Evolutionary conservation across 2,888 invertebrate species (phyloP), one percentile per base, ranked within the genome.

Genomic region (Chaetogeoica ovagalla): DNA sequence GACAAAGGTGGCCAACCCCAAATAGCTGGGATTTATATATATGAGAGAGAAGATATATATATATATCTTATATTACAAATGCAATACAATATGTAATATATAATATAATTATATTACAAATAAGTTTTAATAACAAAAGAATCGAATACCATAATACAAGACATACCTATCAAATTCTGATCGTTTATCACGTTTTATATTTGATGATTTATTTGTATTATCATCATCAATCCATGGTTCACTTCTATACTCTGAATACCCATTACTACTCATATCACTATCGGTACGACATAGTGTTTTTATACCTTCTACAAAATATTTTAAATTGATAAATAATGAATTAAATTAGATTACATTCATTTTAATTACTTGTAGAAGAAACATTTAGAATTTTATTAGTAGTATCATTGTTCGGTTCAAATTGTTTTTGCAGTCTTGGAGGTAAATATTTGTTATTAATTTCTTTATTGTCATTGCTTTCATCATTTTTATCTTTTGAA

Each of bases 211-310:
- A 63, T 71, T 79, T 39, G 70, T 55, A 63, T 79, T 63, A 70
- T 79, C 77, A 70, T 79, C 77, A 37, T 79, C 77, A 63, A 79
- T 23, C 77, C 77, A 79, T 6, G 77, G 70, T 62, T 79, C 77
- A 71, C 77, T 79, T 79, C 77, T 69, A 23, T 79, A 79, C 39
- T 79, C 77, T 5, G 70, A 79, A 71, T 79, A 79, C 55, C 77
- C 77, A 71, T 70, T 79, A 69, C 76, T 77, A 70, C 77, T 79
- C 77, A 79, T 79, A 62, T 79, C 77, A 71, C 77, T 79, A 8
- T 79, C 77, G 23, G 77, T 70, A 39, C 77, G 77, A 79, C 70
- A 63, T 6, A 79, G 39, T 37, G 77, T 39, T 63, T 70, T 79
- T 39, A 57, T 15, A 23, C 8, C 55, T 63, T 77, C 76, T 77